These are phyloP conservation scores for Portunus trituberculatus DNA, from an alignment of 1,140 invertebrate species.

Conservation along the genomic window DNA sequence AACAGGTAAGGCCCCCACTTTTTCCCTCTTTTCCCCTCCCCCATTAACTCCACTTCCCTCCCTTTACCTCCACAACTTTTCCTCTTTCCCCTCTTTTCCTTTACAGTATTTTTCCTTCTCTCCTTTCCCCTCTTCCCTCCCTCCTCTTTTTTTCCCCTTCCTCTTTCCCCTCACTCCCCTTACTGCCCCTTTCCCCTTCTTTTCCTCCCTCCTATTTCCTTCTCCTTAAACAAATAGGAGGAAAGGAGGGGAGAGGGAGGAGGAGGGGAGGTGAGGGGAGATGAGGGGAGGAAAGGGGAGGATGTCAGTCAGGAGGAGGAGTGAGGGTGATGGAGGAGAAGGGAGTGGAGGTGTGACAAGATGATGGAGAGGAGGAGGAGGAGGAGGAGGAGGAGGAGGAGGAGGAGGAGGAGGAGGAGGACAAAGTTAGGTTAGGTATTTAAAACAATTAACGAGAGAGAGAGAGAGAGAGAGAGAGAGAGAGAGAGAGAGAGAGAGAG, in stretches of 20 bases:
- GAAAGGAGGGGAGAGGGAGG: neutral
- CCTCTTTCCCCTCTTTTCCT: too few species aligned
- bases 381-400: constrained; percentile 17
- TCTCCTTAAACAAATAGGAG: neutral
- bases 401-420: constrained; percentile 7
- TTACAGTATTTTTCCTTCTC: neutral
- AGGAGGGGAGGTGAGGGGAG: neutral
- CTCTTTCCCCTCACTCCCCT: neutral
- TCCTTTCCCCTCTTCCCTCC: neutral
- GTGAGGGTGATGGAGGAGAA: neutral
- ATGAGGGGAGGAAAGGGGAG: neutral
- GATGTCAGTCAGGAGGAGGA: neutral
- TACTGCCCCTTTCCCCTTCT: neutral
- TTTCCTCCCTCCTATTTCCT: too few species aligned
- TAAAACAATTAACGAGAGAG: too few species aligned
- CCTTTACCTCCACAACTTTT: too few species aligned
- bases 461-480: too few species aligned
- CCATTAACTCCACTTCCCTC: too few species aligned
- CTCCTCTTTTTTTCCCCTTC: neutral
- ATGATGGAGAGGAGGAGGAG: neutral
- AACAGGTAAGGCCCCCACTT: too few species aligned
- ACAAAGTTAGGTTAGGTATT: too few species aligned
- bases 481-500: neutral
- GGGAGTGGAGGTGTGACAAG: neutral
- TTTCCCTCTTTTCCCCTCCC: too few species aligned